A percentile compares a stretch with the other conserved stretches of the same genome.
Conservation (phyloP, 2,888 invertebrate species). For the Euzophera pinguis region DNA sequence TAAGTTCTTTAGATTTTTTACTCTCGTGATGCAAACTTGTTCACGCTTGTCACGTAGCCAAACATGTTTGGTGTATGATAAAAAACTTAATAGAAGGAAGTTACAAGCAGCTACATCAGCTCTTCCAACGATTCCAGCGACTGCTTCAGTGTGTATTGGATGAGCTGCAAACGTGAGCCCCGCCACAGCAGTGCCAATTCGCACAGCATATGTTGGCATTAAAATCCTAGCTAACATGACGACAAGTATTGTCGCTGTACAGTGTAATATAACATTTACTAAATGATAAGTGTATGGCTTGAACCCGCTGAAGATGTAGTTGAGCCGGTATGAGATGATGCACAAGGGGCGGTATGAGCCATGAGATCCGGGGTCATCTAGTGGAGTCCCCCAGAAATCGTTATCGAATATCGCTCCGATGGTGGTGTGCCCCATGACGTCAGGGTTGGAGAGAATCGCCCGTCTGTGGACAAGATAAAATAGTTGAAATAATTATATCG, state of each 20-base stretch:
- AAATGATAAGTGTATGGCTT: conserved; percentile 92
- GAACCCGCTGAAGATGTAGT: conserved; percentile 87
- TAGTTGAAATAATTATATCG: too few species aligned
- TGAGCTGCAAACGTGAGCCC: conserved; percentile 95
- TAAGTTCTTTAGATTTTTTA: neutral
- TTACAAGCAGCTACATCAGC: conserved; percentile 96
- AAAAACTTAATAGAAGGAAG: conserved; percentile 92
- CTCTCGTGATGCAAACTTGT: conserved; percentile 25
- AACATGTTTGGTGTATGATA: conserved; percentile 91
- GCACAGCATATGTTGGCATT: conserved; percentile 81
- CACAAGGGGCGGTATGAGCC: conserved; percentile 97
- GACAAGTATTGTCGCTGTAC: conserved; percentile 90
- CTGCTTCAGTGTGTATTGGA: conserved; percentile 98
- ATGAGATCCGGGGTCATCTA: conserved; percentile 95
- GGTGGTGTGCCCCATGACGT: conserved; percentile 91
- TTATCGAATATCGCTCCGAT: conserved; percentile 91
- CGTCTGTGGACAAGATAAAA: conserved; percentile 82
- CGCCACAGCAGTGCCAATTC: conserved; percentile 85
- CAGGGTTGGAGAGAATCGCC: conserved; percentile 96
- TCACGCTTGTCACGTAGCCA: conserved; percentile 78
- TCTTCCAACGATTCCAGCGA: conserved; percentile 96
- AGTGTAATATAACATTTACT: conserved; percentile 92
- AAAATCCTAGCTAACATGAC: conserved; percentile 87
- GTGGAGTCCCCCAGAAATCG: conserved; percentile 99
- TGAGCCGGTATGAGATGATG: conserved; percentile 92